Conservation (phyloP, 2,113 vertebrate species). For the Chitala chitala region DNA sequence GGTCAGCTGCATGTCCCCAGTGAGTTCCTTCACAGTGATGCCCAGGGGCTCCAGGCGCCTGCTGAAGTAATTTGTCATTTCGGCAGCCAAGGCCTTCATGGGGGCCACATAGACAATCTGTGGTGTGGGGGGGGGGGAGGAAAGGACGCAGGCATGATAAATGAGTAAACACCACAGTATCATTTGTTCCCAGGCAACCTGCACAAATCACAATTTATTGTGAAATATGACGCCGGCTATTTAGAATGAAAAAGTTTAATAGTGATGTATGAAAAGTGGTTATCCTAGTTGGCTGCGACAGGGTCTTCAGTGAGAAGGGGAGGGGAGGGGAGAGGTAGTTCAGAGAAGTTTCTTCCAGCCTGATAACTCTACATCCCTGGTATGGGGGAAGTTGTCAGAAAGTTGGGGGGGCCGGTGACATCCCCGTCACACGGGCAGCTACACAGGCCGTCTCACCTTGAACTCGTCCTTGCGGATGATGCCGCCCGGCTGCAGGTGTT, state of each 20-base stretch:
- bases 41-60: constrained; percentile 87
- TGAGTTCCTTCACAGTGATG: constrained; percentile 87
- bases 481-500: constrained; percentile 82
- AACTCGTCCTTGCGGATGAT: constrained; percentile 95
- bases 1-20: constrained; percentile 96
- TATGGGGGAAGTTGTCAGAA: too few species aligned
- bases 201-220: constrained; percentile 75
- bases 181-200: constrained; percentile 73
- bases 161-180: constrained; percentile 66
- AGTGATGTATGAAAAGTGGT: constrained; percentile 74
- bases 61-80: constrained; percentile 99
- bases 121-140: constrained; percentile 35
- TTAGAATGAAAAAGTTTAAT: constrained; percentile 70
- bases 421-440: not conserved
- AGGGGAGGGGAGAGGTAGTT: constrained; percentile 22
- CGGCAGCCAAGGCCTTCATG: constrained; percentile 98
- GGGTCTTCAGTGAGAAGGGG: too few species aligned
- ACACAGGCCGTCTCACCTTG: constrained; percentile 76
- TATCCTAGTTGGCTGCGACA: constrained; percentile 53
- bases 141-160: constrained; percentile 73
- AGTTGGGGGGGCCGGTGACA: too few species aligned
- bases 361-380: not conserved
- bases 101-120: constrained; percentile 96
- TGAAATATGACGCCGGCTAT: constrained; percentile 70
- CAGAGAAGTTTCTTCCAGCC: constrained; percentile 44